Evolutionary conservation across 2,797 vertebrate genomes (phyloP).

Genomic region (Danio tinwini): DNA sequence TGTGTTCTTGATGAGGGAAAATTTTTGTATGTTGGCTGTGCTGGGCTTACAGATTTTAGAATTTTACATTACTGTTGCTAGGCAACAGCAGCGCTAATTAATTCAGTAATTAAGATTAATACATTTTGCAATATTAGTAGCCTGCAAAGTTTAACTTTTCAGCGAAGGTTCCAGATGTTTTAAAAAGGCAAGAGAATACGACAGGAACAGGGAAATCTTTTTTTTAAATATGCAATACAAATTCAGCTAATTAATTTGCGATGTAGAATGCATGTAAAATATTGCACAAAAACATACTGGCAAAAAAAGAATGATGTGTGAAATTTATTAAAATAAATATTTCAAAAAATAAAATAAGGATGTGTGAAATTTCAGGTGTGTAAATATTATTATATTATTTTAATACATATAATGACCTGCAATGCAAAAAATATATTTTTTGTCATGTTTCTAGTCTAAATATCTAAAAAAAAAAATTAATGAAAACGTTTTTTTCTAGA

Average conservation of each 20-base stretch:
- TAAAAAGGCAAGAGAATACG: slow-evolving; percentile 1
- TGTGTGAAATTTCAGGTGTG: not conserved
- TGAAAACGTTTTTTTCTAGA: too few species aligned
- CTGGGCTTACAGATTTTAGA: not conserved
- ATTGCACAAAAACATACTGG: not conserved
- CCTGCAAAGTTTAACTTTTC: slow-evolving; percentile 11
- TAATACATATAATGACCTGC: not conserved
- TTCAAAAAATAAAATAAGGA: too few species aligned
- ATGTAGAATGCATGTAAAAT: not conserved
- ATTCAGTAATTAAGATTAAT: slow-evolving; percentile 26
- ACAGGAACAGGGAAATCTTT: not conserved
- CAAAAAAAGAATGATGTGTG: not conserved
- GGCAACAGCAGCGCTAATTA: slow-evolving; percentile 33
- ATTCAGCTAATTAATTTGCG: not conserved
- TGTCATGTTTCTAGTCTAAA: too few species aligned
- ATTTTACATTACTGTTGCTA: slow-evolving; percentile 14
- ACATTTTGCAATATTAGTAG: slow-evolving; percentile 10
- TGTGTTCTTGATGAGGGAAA: slow-evolving; percentile 3
- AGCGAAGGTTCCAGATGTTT: slow-evolving; percentile 4
- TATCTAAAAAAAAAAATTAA: too few species aligned
- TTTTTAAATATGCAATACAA: not conserved
- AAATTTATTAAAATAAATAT: too few species aligned
- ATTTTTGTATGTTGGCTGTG: not conserved
- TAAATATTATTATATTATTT: not conserved
- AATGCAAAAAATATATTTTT: not conserved